Conservation (phyloP, 2,797 vertebrate genomes). For the Poecilia velifera region DNA sequence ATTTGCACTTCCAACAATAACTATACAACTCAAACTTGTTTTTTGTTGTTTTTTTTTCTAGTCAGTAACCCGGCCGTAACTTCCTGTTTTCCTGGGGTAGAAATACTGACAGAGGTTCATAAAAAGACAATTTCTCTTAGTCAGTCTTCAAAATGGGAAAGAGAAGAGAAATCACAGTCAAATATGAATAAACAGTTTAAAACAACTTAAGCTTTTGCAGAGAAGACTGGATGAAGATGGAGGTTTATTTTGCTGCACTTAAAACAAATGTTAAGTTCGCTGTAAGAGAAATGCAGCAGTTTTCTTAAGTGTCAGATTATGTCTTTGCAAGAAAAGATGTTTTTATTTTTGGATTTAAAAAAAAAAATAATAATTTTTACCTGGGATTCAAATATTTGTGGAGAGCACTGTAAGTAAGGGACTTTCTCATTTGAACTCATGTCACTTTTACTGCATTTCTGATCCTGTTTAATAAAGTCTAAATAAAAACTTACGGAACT, state of each 20-base stretch:
- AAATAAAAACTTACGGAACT: slow-evolving; percentile 78
- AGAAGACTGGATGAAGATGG: not conserved
- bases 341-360: not conserved
- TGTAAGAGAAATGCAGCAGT: not conserved
- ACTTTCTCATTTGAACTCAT: not conserved
- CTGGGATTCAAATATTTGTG: not conserved
- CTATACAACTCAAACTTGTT: not conserved
- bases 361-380: not conserved
- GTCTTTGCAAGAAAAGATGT: not conserved
- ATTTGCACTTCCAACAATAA: not conserved
- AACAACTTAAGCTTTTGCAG: not conserved
- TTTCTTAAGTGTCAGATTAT: not conserved
- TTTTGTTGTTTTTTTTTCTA: not conserved
- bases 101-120: not conserved
- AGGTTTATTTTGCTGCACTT: not conserved
- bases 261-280: not conserved
- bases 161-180: not conserved
- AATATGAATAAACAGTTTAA: not conserved
- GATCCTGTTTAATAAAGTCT: not conserved
- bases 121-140: not conserved
- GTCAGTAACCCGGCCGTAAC: not conserved
- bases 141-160: not conserved
- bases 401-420: not conserved
- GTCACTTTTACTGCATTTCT: not conserved
- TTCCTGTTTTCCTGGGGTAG: not conserved